These are phyloP conservation scores for Actinernus sp. DNA, from an alignment of 92 coral and sea anemone genomes.

Conservation along the genomic window DNA sequence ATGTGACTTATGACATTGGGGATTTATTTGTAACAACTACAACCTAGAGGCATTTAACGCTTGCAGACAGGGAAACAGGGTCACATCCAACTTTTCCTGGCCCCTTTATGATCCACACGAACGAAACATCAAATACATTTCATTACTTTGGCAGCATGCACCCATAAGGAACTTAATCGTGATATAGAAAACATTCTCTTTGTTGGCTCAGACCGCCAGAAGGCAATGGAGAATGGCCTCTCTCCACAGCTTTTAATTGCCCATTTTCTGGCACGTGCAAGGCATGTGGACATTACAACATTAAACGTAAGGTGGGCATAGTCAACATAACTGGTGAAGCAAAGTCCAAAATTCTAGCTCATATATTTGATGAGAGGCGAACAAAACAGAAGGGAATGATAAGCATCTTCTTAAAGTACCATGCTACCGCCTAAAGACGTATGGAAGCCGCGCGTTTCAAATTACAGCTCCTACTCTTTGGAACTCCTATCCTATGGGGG, in stretches of 20 bases:
- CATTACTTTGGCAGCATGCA: conserved; percentile 53
- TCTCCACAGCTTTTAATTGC: conserved; percentile 38
- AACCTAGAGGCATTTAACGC: conserved; percentile 40
- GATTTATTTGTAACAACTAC: conserved; percentile 46
- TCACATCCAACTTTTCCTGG: conserved; percentile 44
- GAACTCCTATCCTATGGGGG: too few relatives aligned
- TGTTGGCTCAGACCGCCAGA: conserved; percentile 44
- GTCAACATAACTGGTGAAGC: too few relatives aligned
- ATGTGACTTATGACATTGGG: conserved; percentile 53
- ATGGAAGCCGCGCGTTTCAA: too few relatives aligned
- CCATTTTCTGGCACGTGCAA: conserved; percentile 32
- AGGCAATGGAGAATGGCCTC: conserved; percentile 36
- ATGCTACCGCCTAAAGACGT: too few relatives aligned
- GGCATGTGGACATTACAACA: conserved; percentile 38
- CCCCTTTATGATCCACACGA: conserved; percentile 40
- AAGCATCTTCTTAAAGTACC: too few relatives aligned
- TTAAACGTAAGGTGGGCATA: too few relatives aligned
- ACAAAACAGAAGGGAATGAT: too few relatives aligned
- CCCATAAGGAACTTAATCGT: conserved; percentile 14
- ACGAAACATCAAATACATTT: too few relatives aligned
- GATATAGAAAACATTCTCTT: conserved; percentile 50
- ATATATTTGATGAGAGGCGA: too few relatives aligned
- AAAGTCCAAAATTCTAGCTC: too few relatives aligned
- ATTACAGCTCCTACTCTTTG: too few relatives aligned
- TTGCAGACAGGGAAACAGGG: conserved; percentile 30